Evolutionary conservation across 2,797 vertebrate species (phyloP), one percentile per base, ranked within the genome.

Genomic region (Pseudopleuronectes americanus): DNA sequence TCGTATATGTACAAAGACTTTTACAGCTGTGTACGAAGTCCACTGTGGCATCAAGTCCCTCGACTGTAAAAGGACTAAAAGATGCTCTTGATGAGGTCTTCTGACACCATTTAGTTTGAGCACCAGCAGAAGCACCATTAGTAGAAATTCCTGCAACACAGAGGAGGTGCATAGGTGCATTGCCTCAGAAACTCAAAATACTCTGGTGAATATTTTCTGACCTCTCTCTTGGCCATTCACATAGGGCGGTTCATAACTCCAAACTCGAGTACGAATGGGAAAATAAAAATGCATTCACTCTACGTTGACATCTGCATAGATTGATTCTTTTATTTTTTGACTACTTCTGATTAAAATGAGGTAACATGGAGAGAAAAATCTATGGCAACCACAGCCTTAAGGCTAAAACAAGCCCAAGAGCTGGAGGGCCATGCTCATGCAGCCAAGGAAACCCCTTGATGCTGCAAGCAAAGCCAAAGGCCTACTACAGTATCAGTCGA

Each of bases 41-140:
- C 72, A 0, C 76, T 76, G 63, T 74, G 61, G 79, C 80, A 82
- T 84, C 68, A 47, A 80, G 63, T 86, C 77, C 83, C 76, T 88
- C 72, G 4, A 64, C 73, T 86, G 82, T 85, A 79, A 86, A 89
- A 85, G 65, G 74, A 87, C 82, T 61, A 81, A 88, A 84, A 83
- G 72, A 89, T 79, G 79, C 84, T 89, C 70, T 75, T 83, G 64
- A 85, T 69, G 81, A 83, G 87, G 80, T 87, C 76, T 80, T 87
- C 84, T 90, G 89, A 91, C 84, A 85, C 88, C 72, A 21, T 85
- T 92, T 83, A 87, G 84, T 87, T 83, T 87, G 75, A 95, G 94
- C 94, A 94, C 94, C 94, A 91, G 81, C 91, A 89, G 76, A 93
- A 95, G 94, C 94, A 95, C 94, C 94, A 92, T 88, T 88, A 87